phyloP scores from a whole-genome alignment of 2,113 vertebrate genomes.

The Piprites chloris region DNA sequence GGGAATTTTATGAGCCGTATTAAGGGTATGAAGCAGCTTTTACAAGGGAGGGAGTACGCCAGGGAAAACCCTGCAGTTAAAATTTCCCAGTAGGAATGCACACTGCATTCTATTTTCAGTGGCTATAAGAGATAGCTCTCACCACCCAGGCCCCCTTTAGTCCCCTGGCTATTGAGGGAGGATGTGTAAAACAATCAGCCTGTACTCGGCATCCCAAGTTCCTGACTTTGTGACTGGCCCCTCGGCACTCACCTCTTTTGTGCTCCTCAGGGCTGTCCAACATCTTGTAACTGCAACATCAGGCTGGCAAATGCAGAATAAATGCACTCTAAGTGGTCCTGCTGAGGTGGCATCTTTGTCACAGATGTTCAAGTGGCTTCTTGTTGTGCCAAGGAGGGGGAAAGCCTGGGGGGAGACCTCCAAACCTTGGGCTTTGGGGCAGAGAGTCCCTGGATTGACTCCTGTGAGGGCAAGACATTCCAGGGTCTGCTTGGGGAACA shows the following conservation, averaged over 20 bases:
- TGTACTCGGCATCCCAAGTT: neutral
- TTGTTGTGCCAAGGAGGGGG: neutral
- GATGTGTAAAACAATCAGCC: neutral
- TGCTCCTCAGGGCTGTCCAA: neutral
- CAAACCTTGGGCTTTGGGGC: neutral
- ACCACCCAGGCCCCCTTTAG: neutral
- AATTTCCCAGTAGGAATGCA: neutral
- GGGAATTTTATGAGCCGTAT: neutral
- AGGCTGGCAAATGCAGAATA: neutral
- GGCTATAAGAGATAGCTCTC: neutral
- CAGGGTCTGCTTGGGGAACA: neutral
- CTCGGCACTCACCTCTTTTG: neutral
- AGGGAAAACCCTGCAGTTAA: neutral
- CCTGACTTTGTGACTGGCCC: neutral
- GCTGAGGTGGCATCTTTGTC: accelerated
- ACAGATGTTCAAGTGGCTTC: neutral
- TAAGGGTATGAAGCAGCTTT: neutral
- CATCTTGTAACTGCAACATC: neutral
- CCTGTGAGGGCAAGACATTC: neutral
- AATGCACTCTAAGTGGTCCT: neutral
- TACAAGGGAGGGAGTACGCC: neutral
- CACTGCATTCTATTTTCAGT: neutral
- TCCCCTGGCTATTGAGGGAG: neutral
- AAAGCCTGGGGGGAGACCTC: neutral
- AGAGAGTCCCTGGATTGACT: neutral